A percentile compares a stretch with the other conserved stretches of the same genome.
Conservation (phyloP, 2,797 vertebrate genomes). For the Prionace glauca region DNA sequence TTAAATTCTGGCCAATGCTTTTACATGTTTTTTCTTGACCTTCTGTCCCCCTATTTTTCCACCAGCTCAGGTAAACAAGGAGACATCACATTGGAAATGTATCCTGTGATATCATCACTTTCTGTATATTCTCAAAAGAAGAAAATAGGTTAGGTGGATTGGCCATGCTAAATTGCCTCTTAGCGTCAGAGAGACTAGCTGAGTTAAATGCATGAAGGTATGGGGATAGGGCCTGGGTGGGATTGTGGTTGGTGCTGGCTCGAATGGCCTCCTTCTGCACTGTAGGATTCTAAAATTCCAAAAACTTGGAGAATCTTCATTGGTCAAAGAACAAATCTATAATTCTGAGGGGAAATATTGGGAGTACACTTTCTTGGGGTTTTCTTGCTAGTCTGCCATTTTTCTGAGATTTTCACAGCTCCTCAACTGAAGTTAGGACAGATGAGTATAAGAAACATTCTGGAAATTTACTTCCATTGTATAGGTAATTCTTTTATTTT, state of each 20-base stretch:
- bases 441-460: neutral
- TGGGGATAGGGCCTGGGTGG: too few relatives aligned
- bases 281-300: too few relatives aligned
- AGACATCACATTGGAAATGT: neutral
- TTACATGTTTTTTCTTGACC: neutral
- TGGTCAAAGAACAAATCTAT: neutral
- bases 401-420: neutral
- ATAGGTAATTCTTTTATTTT: slow-evolving; percentile 35
- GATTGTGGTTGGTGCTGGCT: too few relatives aligned
- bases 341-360: neutral
- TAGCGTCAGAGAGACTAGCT: too few relatives aligned
- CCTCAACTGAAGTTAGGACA: neutral
- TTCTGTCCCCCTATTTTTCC: neutral
- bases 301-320: neutral
- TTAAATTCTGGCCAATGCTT: neutral
- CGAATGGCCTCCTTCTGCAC: too few relatives aligned
- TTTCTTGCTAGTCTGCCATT: neutral
- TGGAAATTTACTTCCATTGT: neutral
- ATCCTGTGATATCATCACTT: neutral
- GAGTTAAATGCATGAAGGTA: too few relatives aligned
- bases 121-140: neutral
- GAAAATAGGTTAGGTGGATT: neutral
- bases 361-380: neutral
- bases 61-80: neutral
- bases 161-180: too few relatives aligned